Evolutionary conservation across 2,888 invertebrate genomes (phyloP), one percentile per base, ranked within the genome.

Genomic region (Morpho achilles): DNA sequence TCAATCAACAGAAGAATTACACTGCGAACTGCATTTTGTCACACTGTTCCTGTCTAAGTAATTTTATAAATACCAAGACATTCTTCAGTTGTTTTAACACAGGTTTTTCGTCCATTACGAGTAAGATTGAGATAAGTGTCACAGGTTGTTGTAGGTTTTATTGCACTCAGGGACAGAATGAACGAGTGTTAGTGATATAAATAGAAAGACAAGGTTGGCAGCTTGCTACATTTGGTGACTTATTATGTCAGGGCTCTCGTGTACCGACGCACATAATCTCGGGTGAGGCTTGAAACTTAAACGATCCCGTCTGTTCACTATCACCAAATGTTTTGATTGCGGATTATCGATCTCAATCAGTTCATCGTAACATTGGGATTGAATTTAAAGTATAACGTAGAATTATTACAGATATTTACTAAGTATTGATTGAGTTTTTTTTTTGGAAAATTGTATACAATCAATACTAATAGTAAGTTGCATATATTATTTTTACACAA

Each of bases 211-310:
- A 88, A 89, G 88, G 88, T 77, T 79, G 81, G 66, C 86, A 79
- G 79, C 79, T 76, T 86, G 74, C 88, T 88, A 69, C 86, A 84
- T 87, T 88, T 87, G 87, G 89, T 79, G 82, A 79, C 84, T 48
- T 54, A 54, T 81, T 79, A 82, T 88, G 87, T 88, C 88, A 88
- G 80, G 88, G 87, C 74, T 76, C 75, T 73, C 76, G 75, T 72
- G 74, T 79, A 79, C 73, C 77, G 74, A 67, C 64, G 62, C 65
- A 60, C 62, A 71, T 68, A 72, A 54, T 54, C 64, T 69, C 64
- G 66, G 61, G 71, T 67, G 68, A 69, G 70, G 67, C 73, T 69
- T 65, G 65, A 59, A 62, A 70, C 69, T 71, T 79, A 72, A 69
- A 69, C 71, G 72, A 77, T 73, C 74, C 69, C 68, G 64, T 71